A percentile compares a stretch with the other conserved stretches of the same genome.
These are phyloP conservation scores for Chloroceryle aenea DNA, from an alignment of 2,113 vertebrate genomes.

Conservation along the genomic window DNA sequence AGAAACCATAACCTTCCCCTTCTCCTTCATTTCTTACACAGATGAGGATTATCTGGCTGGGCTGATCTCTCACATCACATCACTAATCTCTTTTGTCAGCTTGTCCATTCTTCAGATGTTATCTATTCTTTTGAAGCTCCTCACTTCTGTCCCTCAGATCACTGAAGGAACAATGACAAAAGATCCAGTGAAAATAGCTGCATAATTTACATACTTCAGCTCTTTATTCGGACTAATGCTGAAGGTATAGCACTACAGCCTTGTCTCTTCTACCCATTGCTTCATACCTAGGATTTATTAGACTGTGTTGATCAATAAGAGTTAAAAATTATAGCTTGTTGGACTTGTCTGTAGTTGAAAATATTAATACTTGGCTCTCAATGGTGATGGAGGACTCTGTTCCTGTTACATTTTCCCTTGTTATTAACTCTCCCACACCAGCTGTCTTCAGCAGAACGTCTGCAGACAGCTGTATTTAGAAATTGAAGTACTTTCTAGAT, in stretches of 20 bases:
- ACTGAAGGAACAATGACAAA: background rate
- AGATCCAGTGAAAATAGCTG: background rate
- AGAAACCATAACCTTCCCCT: background rate
- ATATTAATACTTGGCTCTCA: background rate
- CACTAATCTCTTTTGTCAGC: constrained; percentile 18
- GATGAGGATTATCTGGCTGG: background rate
- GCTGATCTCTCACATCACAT: background rate
- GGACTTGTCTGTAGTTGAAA: background rate
- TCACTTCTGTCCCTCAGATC: background rate
- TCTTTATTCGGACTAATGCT: background rate
- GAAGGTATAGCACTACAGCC: background rate
- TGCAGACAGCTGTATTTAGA: constrained; percentile 43
- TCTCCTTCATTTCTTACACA: background rate
- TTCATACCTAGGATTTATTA: background rate
- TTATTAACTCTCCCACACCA: constrained; percentile 2
- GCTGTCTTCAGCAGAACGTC: background rate
- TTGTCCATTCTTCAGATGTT: constrained; percentile 22
- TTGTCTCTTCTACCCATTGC: background rate
- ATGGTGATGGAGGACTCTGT: background rate
- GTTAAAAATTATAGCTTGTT: background rate
- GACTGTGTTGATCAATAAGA: background rate
- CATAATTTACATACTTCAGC: background rate
- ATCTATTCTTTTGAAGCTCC: constrained; percentile 27
- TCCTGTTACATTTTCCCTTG: background rate
- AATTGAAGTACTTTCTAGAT: constrained; percentile 6